phyloP scores from a whole-genome alignment of 2,113 vertebrate species.

The Triplophysa rosa region DNA sequence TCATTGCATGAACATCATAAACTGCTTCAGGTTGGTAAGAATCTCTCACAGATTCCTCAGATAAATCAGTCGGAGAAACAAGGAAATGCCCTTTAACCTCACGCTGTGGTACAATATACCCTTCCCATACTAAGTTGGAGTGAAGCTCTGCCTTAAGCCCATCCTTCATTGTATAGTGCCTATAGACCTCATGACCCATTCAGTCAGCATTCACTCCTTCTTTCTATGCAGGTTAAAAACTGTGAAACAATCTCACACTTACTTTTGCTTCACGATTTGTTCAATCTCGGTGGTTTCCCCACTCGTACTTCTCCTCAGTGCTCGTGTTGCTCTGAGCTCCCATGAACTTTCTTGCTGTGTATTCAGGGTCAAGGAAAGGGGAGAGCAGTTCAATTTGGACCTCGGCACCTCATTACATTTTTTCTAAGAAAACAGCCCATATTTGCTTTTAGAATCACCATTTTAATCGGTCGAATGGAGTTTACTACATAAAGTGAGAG shows the following conservation, averaged over 20 bases:
- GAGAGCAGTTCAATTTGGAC: neutral
- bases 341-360: neutral
- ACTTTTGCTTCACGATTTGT: neutral
- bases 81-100: neutral
- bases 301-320: too few relatives aligned
- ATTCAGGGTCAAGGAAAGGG: conserved; percentile 15
- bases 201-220: too few relatives aligned
- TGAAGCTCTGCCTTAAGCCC: too few relatives aligned
- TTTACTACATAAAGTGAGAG: conserved; percentile 9
- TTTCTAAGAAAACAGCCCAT: neutral
- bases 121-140: too few relatives aligned
- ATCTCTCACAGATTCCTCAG: neutral
- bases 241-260: neutral
- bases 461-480: neutral
- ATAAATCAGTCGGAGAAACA: neutral
- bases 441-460: neutral
- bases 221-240: too few relatives aligned
- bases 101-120: neutral
- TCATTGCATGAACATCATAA: conserved; percentile 9
- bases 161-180: too few relatives aligned
- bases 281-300: neutral
- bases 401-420: neutral
- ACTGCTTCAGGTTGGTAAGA: neutral
- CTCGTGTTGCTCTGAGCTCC: neutral
- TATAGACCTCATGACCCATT: too few relatives aligned